Evolutionary conservation across 2,888 invertebrate species (phyloP).

Genomic region (Drosophila atripex): DNA sequence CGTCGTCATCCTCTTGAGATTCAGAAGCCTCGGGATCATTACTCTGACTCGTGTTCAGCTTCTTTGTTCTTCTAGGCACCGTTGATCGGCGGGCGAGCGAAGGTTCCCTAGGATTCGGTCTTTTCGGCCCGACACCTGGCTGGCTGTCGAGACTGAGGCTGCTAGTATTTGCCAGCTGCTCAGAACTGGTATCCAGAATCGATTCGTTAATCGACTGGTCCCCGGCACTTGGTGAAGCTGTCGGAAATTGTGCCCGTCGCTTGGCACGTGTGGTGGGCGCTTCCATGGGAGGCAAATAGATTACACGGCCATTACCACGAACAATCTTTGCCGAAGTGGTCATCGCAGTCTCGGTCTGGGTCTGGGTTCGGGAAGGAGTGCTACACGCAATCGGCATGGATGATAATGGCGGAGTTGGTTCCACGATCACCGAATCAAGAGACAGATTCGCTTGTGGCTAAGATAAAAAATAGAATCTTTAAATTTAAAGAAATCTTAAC

Average conservation of each 20-base stretch:
- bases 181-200: slow-evolving; percentile 40
- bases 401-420: slow-evolving; percentile 4
- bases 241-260: slow-evolving; percentile 85
- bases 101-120: slow-evolving; percentile 63
- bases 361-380: slow-evolving; percentile 48
- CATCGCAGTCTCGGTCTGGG: neutral
- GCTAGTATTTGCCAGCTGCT: slow-evolving; percentile 21
- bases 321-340: slow-evolving; percentile 87
- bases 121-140: slow-evolving; percentile 26
- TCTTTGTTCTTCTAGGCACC: slow-evolving; percentile 58
- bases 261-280: slow-evolving; percentile 92
- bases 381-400: slow-evolving; percentile 57
- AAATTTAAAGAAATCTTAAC: neutral
- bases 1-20: slow-evolving; percentile 93
- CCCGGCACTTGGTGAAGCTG: slow-evolving; percentile 45
- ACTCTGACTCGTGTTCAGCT: slow-evolving; percentile 37
- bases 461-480: neutral
- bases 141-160: slow-evolving; percentile 57
- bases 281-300: slow-evolving; percentile 92
- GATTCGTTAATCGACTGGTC: slow-evolving; percentile 58
- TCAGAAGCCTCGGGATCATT: slow-evolving; percentile 71
- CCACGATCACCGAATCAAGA: neutral
- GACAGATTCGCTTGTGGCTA: slow-evolving; percentile 14
- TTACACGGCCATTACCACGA: slow-evolving; percentile 89
- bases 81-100: slow-evolving; percentile 51